phyloP scores from a whole-genome alignment of 2,888 invertebrate genomes.

The Campoplex nolae region DNA sequence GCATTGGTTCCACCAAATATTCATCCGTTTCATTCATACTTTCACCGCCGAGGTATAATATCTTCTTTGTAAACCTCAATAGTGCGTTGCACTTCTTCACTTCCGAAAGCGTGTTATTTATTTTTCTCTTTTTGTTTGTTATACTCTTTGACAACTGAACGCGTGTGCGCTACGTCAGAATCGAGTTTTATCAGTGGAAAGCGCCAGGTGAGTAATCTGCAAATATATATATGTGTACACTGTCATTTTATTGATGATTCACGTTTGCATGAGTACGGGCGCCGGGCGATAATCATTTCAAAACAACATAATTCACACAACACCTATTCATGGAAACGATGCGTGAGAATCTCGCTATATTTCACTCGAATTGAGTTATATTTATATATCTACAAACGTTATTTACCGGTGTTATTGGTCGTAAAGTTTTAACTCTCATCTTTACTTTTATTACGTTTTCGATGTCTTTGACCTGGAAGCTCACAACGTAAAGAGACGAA shows the following conservation, averaged over 20 bases:
- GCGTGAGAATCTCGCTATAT: background rate
- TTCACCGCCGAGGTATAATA: background rate
- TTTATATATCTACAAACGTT: background rate
- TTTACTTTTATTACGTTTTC: background rate
- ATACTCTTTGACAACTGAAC: background rate
- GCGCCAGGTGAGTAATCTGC: slow-evolving; percentile 29
- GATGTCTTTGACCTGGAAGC: background rate
- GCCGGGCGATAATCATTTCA: background rate
- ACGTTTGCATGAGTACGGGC: background rate
- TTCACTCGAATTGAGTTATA: background rate
- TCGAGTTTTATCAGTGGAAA: background rate
- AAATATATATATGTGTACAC: background rate
- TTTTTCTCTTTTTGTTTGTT: background rate
- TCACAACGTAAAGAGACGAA: background rate
- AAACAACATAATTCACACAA: background rate
- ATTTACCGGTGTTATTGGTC: background rate
- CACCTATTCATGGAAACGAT: background rate
- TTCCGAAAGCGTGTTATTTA: background rate
- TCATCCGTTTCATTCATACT: background rate
- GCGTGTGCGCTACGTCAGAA: background rate
- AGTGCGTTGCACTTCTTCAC: background rate
- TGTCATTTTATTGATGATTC: background rate
- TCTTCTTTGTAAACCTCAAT: background rate
- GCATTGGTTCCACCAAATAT: background rate
- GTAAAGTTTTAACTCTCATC: background rate